Base-by-base conservation (phyloP, 2,797 vertebrate species). In the Pangasius krempfi region DNA sequence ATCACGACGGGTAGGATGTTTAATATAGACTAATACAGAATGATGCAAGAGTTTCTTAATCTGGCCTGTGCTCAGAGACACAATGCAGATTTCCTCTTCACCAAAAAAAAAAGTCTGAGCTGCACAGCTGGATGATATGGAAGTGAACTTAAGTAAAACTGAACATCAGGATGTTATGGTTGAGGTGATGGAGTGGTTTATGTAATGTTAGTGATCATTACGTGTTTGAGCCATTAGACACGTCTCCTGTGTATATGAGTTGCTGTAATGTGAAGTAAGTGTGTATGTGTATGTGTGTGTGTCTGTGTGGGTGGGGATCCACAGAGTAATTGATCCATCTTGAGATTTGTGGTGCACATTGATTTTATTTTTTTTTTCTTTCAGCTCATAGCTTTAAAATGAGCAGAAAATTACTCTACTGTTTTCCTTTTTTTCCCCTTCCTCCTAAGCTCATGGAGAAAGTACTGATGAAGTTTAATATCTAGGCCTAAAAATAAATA, bases 251-350 rank as follows among this genome's bases (percentile, higher is more conserved):
- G 37, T 75, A 56, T 86, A 56, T 50, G n/a, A 50, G 47, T 30
- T 54, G 30, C 10, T 79, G 85, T 33, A 72, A 44, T 88, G 82
- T 47, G 78, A 30, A 27, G 18, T 85, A 8, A 44, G 85, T 73
- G 78, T 47, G 52, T 20, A 37, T 5, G 84, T 86, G 84, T 73
- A 27, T 84, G 44, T 22, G n/a, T 30, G 50, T 70, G 44, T 84
- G 60, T 22, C 3, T 12, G 27, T 52, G 50, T 52, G 50, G 9
- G 50, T 52, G 50, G 9, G 50, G 9, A 10, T 62, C 87, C 81
- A 86, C 52, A 64, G 76, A 78, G 88, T 89, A 90, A 90, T 90
- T 85, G 86, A 88, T 87, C 89, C 87, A 86, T 64, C 80, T 68
- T 27, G 30, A 62, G 62, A 88, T 88, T 73, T 92, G 81, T 85